Base-by-base conservation (phyloP, 2,888 invertebrate species). In the Oscheius onirici region DNA sequence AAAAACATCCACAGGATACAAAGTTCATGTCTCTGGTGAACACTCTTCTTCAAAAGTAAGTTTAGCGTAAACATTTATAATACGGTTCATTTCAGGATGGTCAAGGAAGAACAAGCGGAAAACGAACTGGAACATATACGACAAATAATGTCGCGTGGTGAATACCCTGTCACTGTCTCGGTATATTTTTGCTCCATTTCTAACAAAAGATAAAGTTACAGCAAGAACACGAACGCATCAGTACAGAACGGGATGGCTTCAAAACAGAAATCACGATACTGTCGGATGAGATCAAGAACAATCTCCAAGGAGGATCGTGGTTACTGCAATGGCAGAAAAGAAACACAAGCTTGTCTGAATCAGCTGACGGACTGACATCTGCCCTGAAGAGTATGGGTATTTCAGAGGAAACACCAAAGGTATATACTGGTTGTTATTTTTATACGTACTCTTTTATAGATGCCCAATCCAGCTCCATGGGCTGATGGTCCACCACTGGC, bases 51-150 rank as follows among this genome's bases (percentile, higher is more conserved):
- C 26, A 40, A 40, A 52, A 41, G 66, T 66, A 40, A 1, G 6
- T 15, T 22, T 2, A 3, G 2, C 28, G 5, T 61, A 22, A 2
- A 43, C 20, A 17, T 17, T 1, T 11, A 46, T 49, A 17, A 15
- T 5, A 22, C 3, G 22, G 5, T 46, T 24, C 20, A 11, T 61
- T 65, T 22, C 41, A 65, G 63, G 46, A 69, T 78, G 63, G 69
- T 75, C 49, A 55, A 52, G 55, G 41, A 60, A 26, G 71, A 75
- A 52, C 69, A 70, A 55, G 72, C 77, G 2, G 68, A 78, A 34
- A 51, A 55, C 6, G 78, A 78, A 46, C 54, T 75, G 5, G 61
- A 58, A 20, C 76, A 79, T 28, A 57, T 73, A 20, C 72, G 73
- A 40, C 75, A 74, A n/a, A 58, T 44, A 43, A 67, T 73, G 69